These are phyloP conservation scores for Geococcyx californianus DNA, from an alignment of 2,113 vertebrate genomes.

Conservation along the genomic window DNA sequence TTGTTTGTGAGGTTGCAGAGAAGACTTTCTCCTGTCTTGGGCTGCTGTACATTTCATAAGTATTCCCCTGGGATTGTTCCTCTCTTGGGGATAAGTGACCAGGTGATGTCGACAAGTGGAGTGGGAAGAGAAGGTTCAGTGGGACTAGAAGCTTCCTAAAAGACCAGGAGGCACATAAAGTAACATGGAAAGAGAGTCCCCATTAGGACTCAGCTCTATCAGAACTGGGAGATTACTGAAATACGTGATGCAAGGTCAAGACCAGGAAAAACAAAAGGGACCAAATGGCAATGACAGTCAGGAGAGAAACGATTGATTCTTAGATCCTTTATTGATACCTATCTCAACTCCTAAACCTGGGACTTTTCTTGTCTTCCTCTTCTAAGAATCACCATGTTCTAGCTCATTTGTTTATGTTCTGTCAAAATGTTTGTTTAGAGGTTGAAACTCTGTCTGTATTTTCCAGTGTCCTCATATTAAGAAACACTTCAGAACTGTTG, in stretches of 20 bases:
- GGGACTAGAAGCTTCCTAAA: not conserved
- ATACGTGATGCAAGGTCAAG: not conserved
- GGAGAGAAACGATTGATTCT: not conserved
- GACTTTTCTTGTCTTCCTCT: too few relatives aligned
- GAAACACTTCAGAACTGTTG: not conserved
- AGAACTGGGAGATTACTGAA: not conserved
- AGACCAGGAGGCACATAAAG: not conserved
- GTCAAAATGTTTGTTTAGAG: not conserved
- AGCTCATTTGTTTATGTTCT: not conserved
- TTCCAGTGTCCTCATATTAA: not conserved
- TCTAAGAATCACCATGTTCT: not conserved
- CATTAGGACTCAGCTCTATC: not conserved
- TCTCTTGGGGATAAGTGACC: not conserved
- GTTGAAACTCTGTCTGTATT: not conserved
- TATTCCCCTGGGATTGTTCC: not conserved
- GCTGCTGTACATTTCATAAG: not conserved
- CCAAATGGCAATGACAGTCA: not conserved
- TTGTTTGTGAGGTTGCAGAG: not conserved
- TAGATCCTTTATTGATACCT: not conserved
- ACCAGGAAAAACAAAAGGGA: not conserved
- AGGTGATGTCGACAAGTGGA: fast-evolving
- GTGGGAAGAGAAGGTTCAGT: not conserved
- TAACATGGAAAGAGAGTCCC: not conserved
- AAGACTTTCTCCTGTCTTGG: not conserved
- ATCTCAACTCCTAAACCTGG: not conserved